phyloP scores from a whole-genome alignment of 64 coral and sea anemone genomes.

The Astreopora myriophthalma region DNA sequence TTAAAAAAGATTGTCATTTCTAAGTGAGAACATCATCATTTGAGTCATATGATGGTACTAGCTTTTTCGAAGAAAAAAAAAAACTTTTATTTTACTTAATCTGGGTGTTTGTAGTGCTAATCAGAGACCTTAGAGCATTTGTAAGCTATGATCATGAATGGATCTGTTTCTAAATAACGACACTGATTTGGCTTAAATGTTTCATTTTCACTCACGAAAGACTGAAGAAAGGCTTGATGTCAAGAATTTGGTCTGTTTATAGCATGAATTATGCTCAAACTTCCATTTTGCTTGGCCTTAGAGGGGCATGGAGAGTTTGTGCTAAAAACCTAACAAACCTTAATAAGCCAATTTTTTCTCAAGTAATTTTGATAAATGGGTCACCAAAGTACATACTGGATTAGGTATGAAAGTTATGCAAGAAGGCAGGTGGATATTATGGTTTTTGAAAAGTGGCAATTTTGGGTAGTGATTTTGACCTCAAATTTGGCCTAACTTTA shows the following conservation, averaged over 20 bases:
- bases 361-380: conserved; percentile 55
- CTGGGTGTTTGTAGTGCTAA: conserved; percentile 59
- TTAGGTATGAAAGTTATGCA: neutral
- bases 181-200: conserved; percentile 27
- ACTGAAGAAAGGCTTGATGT: conserved; percentile 16
- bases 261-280: conserved; percentile 23
- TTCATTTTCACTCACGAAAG: conserved; percentile 44
- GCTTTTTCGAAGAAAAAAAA: neutral
- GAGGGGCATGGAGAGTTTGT: neutral
- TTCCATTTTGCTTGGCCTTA: conserved; percentile 32
- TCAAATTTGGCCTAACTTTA: neutral
- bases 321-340: conserved; percentile 40
- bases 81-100: neutral
- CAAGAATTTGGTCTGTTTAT: conserved; percentile 29
- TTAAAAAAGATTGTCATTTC: neutral
- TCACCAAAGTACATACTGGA: conserved; percentile 21
- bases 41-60: conserved; percentile 34
- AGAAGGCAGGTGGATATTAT: conserved; percentile 18
- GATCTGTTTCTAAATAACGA: neutral
- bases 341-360: conserved; percentile 5
- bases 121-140: conserved; percentile 15
- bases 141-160: too few species aligned
- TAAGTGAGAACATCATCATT: conserved; percentile 18
- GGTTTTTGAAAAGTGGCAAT: conserved; percentile 33
- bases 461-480: neutral